phyloP scores from a whole-genome alignment of 2,888 invertebrate genomes.

The Apodemia duryi region DNA sequence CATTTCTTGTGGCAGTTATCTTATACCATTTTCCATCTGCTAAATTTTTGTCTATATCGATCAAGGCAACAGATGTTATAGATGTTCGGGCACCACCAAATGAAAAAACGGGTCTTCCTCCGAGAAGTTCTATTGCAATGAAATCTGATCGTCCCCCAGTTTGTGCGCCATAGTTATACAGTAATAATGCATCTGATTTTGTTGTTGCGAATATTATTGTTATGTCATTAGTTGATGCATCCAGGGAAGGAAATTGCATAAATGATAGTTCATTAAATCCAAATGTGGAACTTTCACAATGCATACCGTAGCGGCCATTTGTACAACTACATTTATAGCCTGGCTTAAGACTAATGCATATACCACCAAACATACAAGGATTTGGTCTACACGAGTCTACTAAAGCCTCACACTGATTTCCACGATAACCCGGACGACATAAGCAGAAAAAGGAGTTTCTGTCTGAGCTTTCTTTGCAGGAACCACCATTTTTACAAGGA shows the following conservation, averaged over 20 bases:
- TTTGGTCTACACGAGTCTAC: conserved; percentile 95
- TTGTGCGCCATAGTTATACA: conserved; percentile 94
- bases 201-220: conserved; percentile 94
- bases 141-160: conserved; percentile 95
- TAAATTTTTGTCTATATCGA: conserved; percentile 81
- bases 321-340: conserved; percentile 92
- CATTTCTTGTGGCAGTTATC: conserved; percentile 93
- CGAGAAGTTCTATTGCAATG: conserved; percentile 92
- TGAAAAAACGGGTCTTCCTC: conserved; percentile 91
- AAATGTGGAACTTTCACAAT: conserved; percentile 93
- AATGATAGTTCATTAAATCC: conserved; percentile 94
- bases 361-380: conserved; percentile 94
- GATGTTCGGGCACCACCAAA: conserved; percentile 94
- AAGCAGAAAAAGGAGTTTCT: conserved; percentile 94
- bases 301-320: conserved; percentile 92
- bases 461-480: conserved; percentile 92
- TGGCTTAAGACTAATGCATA: conserved; percentile 92
- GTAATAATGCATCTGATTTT: conserved; percentile 89
- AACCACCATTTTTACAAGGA: conserved; percentile 95
- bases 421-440: conserved; percentile 94
- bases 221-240: conserved; percentile 94
- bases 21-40: conserved; percentile 95
- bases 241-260: conserved; percentile 92
- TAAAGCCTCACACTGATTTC: conserved; percentile 92
- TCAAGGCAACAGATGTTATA: conserved; percentile 88